Evolutionary conservation across 2,888 invertebrate genomes (phyloP).

Genomic region (Megalurothrips usitatus): DNA sequence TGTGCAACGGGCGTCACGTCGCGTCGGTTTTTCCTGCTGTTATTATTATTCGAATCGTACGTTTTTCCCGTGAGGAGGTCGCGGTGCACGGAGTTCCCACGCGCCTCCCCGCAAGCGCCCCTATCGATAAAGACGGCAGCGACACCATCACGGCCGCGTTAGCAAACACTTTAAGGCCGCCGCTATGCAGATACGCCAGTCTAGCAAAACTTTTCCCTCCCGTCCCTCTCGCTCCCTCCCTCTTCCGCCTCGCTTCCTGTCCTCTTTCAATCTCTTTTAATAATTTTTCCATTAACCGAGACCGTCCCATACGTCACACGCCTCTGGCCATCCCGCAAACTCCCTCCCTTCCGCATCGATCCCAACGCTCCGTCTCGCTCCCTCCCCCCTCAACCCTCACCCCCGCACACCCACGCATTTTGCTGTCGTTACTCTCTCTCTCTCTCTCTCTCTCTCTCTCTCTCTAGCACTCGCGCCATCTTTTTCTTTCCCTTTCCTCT

Average conservation of each 20-base stretch:
- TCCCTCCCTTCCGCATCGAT: not conserved
- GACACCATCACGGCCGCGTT: too few relatives aligned
- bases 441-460: not conserved
- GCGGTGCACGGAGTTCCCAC: too few relatives aligned
- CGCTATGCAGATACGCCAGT: too few relatives aligned
- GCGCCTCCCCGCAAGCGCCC: too few relatives aligned
- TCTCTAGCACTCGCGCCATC: not conserved
- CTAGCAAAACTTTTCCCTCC: too few relatives aligned
- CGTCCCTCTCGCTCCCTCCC: not conserved
- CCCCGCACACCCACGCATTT: too few relatives aligned
- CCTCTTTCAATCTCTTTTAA: conserved; percentile 16
- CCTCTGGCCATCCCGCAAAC: conserved; percentile 3
- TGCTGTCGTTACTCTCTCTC: not conserved
- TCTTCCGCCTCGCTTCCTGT: not conserved
- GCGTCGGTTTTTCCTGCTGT: too few relatives aligned
- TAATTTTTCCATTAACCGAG: conserved; percentile 23
- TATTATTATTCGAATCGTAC: too few relatives aligned
- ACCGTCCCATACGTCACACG: conserved; percentile 10
- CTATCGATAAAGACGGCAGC: too few relatives aligned
- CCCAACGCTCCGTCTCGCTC: not conserved
- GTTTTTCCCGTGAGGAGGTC: too few relatives aligned
- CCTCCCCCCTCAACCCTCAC: not conserved
- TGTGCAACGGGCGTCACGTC: too few relatives aligned
- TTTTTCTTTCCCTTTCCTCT: not conserved
- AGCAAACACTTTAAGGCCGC: too few relatives aligned